Conservation (phyloP, 2,113 vertebrate genomes). For the Grus americana region DNA sequence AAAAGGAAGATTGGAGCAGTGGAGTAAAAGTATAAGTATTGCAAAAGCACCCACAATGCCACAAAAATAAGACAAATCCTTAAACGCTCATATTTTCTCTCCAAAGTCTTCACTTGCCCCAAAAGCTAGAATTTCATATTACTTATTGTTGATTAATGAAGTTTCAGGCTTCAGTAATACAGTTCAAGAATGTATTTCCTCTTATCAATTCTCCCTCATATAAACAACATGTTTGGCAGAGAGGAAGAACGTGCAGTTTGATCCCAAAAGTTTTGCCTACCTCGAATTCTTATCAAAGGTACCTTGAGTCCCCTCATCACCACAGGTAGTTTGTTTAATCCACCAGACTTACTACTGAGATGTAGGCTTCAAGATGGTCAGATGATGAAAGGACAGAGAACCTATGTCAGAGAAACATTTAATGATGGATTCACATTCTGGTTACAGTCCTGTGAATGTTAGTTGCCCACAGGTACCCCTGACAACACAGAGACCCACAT, state of each 20-base stretch:
- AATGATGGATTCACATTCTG: background rate
- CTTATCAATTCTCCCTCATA: background rate
- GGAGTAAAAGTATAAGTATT: constrained; percentile 25
- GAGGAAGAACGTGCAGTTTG: background rate
- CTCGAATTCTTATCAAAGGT: background rate
- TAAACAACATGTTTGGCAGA: background rate
- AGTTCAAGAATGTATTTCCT: background rate
- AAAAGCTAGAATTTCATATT: background rate
- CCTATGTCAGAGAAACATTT: background rate
- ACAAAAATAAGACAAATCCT: background rate
- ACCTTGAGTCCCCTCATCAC: background rate
- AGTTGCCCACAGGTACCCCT: background rate
- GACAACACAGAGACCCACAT: background rate
- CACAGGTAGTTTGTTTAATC: background rate
- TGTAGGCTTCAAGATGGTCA: background rate
- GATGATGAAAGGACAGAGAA: background rate
- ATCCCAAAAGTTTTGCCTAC: background rate
- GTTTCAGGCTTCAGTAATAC: background rate
- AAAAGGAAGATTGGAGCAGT: background rate
- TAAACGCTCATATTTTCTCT: background rate
- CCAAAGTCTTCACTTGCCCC: background rate
- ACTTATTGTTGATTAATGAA: background rate
- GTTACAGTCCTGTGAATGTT: background rate
- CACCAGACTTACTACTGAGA: background rate
- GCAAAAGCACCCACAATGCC: constrained; percentile 8